Evolutionary conservation across 64 coral and sea anemone genomes (phyloP).

Genomic region (Montipora sp.): DNA sequence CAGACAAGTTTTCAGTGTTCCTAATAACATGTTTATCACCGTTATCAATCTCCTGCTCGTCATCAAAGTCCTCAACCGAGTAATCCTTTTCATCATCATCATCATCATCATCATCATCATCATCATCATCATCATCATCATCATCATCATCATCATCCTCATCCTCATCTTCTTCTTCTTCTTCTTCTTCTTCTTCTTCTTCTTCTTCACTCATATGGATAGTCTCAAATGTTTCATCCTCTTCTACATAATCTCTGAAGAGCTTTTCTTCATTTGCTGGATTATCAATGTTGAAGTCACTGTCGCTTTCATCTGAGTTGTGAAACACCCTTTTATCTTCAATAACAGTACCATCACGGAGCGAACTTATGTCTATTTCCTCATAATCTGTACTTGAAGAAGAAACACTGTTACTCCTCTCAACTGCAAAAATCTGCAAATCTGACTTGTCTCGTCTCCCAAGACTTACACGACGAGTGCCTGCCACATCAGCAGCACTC

Average conservation of each 20-base stretch:
- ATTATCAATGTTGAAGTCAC: constrained; percentile 10
- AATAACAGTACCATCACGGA: neutral
- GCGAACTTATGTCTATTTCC: constrained; percentile 9
- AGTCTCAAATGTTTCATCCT: neutral
- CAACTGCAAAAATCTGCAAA: constrained; percentile 20
- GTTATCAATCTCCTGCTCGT: neutral
- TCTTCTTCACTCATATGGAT: neutral
- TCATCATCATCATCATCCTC: neutral
- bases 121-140: neutral
- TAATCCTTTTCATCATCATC: neutral
- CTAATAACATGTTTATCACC: neutral
- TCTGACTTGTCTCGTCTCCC: neutral
- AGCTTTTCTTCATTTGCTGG: neutral
- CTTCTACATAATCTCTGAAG: neutral
- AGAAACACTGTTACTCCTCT: constrained; percentile 26
- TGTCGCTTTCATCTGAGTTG: constrained; percentile 8
- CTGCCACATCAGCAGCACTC: neutral
- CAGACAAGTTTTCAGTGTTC: neutral
- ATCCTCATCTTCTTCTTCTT: neutral
- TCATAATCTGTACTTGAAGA: constrained; percentile 55
- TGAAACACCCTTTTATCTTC: constrained; percentile 7
- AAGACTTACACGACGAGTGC: constrained; percentile 37
- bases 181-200: neutral
- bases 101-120: too few relatives aligned
- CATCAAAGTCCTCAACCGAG: neutral